phyloP scores from a whole-genome alignment of 2,797 vertebrate genomes.

The Acanthis flammea region DNA sequence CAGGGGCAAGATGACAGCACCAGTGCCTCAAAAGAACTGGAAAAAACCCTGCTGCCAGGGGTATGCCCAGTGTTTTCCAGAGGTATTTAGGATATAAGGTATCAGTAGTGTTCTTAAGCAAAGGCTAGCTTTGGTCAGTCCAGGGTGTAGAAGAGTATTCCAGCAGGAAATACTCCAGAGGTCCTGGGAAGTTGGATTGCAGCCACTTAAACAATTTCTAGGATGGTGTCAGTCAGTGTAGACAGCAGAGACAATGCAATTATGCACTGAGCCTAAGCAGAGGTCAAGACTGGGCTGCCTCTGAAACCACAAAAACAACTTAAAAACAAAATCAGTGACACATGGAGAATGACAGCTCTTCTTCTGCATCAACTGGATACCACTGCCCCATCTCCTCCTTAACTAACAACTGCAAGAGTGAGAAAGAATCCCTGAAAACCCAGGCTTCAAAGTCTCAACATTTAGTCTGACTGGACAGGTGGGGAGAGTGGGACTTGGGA shows the following conservation, averaged over 20 bases:
- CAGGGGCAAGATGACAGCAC: not conserved
- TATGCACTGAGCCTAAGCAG: not conserved
- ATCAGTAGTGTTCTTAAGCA: not conserved
- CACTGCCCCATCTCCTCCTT: not conserved
- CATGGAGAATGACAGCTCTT: not conserved
- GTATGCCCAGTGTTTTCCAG: not conserved
- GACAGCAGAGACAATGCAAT: not conserved
- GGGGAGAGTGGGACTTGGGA: not conserved
- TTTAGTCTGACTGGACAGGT: not conserved
- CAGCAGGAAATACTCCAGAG: not conserved
- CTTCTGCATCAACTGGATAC: not conserved
- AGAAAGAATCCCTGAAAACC: not conserved
- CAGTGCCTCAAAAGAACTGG: not conserved
- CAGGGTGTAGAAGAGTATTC: not conserved
- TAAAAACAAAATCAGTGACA: not conserved
- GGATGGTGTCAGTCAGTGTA: not conserved
- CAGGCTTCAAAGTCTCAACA: fast-evolving
- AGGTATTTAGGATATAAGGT: not conserved
- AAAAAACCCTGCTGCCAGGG: not conserved
- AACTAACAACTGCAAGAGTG: not conserved
- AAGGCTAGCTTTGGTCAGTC: not conserved
- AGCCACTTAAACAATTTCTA: not conserved
- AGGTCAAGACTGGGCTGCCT: not conserved
- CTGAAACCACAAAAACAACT: not conserved
- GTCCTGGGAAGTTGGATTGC: not conserved